Evolutionary conservation across 92 coral and sea anemone species (phyloP).

Genomic region (Phenganax marumi): DNA sequence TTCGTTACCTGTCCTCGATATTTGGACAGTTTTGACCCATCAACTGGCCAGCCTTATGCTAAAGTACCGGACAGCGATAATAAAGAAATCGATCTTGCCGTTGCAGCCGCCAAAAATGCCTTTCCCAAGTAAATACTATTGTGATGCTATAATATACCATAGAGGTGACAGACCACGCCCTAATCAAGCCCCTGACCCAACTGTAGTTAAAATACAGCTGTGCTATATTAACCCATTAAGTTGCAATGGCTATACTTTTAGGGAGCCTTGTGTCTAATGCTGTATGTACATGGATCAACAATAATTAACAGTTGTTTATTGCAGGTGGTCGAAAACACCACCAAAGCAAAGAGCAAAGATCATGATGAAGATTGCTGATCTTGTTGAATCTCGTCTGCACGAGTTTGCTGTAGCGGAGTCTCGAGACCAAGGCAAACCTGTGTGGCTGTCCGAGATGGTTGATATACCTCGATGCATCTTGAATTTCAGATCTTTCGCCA

Average conservation of each 20-base stretch:
- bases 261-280: neutral
- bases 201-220: too few species aligned
- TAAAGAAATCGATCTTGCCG: slow-evolving; percentile 72
- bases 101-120: slow-evolving; percentile 67
- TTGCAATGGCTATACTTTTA: too few species aligned
- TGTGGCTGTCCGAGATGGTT: slow-evolving; percentile 57
- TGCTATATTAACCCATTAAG: too few species aligned
- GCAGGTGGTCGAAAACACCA: slow-evolving; percentile 75
- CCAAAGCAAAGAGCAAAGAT: slow-evolving; percentile 60
- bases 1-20: slow-evolving; percentile 57
- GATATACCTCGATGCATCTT: slow-evolving; percentile 75
- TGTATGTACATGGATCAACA: neutral
- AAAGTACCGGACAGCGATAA: slow-evolving; percentile 78
- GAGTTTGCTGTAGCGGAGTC: slow-evolving; percentile 82
- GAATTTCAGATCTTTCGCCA: slow-evolving; percentile 73
- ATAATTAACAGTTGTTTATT: neutral
- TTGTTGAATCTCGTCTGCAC: slow-evolving; percentile 62
- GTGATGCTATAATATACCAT: neutral
- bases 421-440: slow-evolving; percentile 81
- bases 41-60: slow-evolving; percentile 69
- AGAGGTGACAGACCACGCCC: neutral
- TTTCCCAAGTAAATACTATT: slow-evolving; percentile 60
- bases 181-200: too few species aligned
- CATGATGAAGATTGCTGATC: slow-evolving; percentile 78
- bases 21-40: slow-evolving; percentile 80